phyloP scores from a whole-genome alignment of 1,140 invertebrate species.

The Tetranychus cinnabarinus region DNA sequence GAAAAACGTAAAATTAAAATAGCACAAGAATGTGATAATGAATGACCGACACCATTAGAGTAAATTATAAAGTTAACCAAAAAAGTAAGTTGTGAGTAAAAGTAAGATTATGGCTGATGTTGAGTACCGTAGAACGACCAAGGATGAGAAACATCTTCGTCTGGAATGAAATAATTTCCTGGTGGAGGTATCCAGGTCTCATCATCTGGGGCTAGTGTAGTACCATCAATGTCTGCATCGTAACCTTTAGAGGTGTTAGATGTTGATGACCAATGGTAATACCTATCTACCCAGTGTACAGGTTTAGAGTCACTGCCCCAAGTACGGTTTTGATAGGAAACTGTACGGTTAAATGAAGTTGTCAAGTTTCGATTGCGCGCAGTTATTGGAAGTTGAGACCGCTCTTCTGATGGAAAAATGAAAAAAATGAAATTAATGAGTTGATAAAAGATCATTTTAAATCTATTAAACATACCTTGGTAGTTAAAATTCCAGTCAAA shows the following conservation, averaged over 20 bases:
- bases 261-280: conserved; percentile 4
- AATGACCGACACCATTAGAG: no score
- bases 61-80: neutral
- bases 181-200: neutral
- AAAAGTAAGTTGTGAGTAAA: neutral
- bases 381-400: no score
- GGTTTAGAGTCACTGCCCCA: neutral
- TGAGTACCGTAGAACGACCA: neutral
- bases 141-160: neutral
- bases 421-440: no score
- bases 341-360: no score
- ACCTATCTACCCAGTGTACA: conserved; percentile 3
- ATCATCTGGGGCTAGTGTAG: neutral
- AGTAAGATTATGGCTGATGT: neutral
- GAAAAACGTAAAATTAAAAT: no score
- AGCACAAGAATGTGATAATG: neutral
- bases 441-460: no score
- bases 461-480: no score
- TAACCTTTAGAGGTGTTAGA: conserved; percentile 2
- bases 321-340: no score
- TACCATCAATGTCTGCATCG: conserved; percentile 8
- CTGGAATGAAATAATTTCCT: neutral
- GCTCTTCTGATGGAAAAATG: no score
- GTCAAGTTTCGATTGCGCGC: no score
- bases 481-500: no score